phyloP scores from a whole-genome alignment of 2,888 invertebrate species.

The Tryphoninae sp. region DNA sequence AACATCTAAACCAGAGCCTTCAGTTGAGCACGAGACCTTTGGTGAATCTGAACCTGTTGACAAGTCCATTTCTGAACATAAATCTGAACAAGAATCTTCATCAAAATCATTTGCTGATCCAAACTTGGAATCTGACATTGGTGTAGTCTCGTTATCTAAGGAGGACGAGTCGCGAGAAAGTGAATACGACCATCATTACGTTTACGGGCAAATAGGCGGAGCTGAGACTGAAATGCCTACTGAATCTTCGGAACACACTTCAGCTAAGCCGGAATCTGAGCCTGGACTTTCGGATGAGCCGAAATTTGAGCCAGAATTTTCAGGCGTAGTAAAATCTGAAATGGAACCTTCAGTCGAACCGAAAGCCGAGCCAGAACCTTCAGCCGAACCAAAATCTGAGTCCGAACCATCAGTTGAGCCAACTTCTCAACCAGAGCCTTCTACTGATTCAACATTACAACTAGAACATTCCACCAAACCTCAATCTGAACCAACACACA shows the following conservation, averaged over 20 bases:
- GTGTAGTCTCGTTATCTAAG: conserved; percentile 1
- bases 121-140: conserved; percentile 28
- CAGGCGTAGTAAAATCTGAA: no score
- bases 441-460: no score
- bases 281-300: no score
- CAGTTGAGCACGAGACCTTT: conserved; percentile 35
- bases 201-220: conserved; percentile 58
- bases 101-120: conserved; percentile 67
- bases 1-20: conserved; percentile 59
- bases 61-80: no score
- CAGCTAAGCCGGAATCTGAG: no score
- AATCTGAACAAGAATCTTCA: no score
- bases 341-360: conserved; percentile 69
- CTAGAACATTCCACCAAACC: no score
- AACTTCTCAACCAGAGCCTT: no score
- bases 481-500: no score
- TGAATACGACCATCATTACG: background rate
- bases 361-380: conserved; percentile 59
- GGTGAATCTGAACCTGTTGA: background rate
- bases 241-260: conserved; percentile 60
- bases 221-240: conserved; percentile 64
- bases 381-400: conserved; percentile 69
- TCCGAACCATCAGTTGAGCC: conserved; percentile 70
- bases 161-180: background rate
- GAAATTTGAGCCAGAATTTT: no score